Evolutionary conservation across 1,140 invertebrate genomes (phyloP), one percentile per base, ranked within the genome.

Genomic region (Lordiphosa collinella): DNA sequence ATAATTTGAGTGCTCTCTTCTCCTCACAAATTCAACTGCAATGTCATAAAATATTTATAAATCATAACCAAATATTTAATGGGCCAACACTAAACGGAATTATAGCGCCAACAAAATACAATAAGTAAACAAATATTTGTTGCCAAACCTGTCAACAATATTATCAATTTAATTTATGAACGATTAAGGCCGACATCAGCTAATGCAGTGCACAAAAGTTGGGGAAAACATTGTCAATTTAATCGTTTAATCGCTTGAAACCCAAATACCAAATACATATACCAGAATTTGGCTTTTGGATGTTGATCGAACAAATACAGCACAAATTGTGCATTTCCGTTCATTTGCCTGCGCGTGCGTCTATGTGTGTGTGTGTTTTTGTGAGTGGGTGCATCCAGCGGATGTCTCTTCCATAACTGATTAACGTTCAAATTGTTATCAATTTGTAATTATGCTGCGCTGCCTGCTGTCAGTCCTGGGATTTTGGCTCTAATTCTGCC

Each of bases 341-440:
- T 9, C 12, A 4, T 11, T 11, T 25, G 8, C n/a, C 1, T 11
- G 47, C 9, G 3, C 11, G 10, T 22, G 16, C 36, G 46, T 4
- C n/a, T n/a, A 1, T 11, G 47, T 12, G 3, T 18, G 10, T 22
- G 16, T 48, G 46, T 4, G 11, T 34, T 10, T 18, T 14, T 36
- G 47, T 22, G 32, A 14, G 47, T 22, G 41, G 7, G 22, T 9
- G 11, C 36, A n/a, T 18, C 40, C 31, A 22, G 41, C 41, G 41
- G 41, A 46, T 57, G 35, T 31, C 38, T 50, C 38, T 61, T 25
- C 49, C 76, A 75, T 70, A 75, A 76, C 75, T 80, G 75, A 80
- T 80, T 82, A 82, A 60, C 66, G 76, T 54, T 71, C 34, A 66
- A 80, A 82, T 70, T 66, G 76, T 82, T 80, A 80, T 80, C 75